Percentiles rank a stretch among this genome's conserved stretches.
Evolutionary conservation across 2,113 vertebrate genomes (phyloP).

Genomic region (Labrus mixtus): DNA sequence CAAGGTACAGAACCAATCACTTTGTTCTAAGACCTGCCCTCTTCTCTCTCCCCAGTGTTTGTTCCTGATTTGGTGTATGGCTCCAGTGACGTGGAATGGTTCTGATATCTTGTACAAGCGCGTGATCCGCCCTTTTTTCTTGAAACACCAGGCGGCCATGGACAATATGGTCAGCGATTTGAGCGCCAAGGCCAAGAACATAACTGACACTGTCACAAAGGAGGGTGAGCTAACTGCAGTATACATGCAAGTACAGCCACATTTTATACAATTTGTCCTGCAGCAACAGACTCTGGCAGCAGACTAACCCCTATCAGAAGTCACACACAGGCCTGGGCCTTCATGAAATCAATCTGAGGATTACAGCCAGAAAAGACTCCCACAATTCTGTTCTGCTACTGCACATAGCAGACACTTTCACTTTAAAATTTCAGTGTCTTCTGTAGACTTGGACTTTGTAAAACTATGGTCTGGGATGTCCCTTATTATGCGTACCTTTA

Average conservation of each 20-base stretch:
- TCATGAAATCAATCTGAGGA: neutral
- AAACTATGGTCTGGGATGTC: too few species aligned
- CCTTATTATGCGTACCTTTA: too few species aligned
- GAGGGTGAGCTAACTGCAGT: constrained; percentile 84
- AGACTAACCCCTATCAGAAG: neutral
- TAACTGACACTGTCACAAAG: constrained; percentile 80
- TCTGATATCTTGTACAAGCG: constrained; percentile 89
- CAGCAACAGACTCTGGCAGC: neutral
- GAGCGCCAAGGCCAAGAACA: constrained; percentile 81
- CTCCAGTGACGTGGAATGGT: constrained; percentile 92
- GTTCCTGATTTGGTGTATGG: constrained; percentile 98
- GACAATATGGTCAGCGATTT: constrained; percentile 87
- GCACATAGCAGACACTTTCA: neutral
- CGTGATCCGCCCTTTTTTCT: constrained; percentile 89
- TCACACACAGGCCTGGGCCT: neutral
- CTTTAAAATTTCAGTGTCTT: too few species aligned
- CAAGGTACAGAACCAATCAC: too few species aligned
- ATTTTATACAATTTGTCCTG: neutral
- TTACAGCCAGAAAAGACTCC: neutral
- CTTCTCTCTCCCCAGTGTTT: constrained; percentile 85
- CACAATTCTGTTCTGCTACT: neutral
- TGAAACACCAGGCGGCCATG: constrained; percentile 87
- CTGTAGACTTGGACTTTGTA: too few species aligned
- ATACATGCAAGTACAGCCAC: constrained; percentile 41
- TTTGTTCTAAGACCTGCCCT: neutral